phyloP scores from a whole-genome alignment of 2,888 invertebrate species.

The Loripinus fragilis region DNA sequence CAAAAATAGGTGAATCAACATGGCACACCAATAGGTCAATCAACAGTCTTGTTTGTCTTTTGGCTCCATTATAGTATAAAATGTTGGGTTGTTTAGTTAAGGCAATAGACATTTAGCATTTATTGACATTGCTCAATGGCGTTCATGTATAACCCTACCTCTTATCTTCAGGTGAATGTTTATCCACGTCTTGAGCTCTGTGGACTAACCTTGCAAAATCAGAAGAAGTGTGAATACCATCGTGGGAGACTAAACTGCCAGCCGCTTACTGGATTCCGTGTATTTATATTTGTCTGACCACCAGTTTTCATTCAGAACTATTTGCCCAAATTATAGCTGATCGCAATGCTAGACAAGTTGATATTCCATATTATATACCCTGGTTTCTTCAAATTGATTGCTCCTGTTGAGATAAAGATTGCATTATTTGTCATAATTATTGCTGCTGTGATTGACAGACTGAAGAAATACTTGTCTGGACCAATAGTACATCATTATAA shows the following conservation, averaged over 20 bases:
- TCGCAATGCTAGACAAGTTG: not conserved
- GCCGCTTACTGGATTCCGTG: not conserved
- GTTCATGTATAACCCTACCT: too few relatives aligned
- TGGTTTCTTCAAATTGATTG: conserved; percentile 1
- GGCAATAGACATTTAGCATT: too few relatives aligned
- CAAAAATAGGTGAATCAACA: too few relatives aligned
- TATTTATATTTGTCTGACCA: not conserved
- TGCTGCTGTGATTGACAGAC: not conserved
- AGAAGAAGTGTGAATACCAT: too few relatives aligned
- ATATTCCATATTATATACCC: not conserved
- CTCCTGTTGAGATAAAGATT: not conserved
- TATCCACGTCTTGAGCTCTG: too few relatives aligned
- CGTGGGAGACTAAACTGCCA: not conserved
- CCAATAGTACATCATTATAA: not conserved
- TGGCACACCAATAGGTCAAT: too few relatives aligned
- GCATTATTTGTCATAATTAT: not conserved
- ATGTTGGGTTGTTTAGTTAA: too few relatives aligned
- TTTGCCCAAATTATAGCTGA: not conserved
- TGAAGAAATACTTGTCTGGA: not conserved
- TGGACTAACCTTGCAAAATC: too few relatives aligned
- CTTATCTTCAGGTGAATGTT: too few relatives aligned
- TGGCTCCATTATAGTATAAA: too few relatives aligned
- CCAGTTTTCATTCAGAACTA: not conserved
- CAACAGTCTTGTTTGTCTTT: too few relatives aligned
- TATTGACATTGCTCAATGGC: too few relatives aligned